phyloP scores from a whole-genome alignment of 2,888 invertebrate species.

The Orthosia gracilis region DNA sequence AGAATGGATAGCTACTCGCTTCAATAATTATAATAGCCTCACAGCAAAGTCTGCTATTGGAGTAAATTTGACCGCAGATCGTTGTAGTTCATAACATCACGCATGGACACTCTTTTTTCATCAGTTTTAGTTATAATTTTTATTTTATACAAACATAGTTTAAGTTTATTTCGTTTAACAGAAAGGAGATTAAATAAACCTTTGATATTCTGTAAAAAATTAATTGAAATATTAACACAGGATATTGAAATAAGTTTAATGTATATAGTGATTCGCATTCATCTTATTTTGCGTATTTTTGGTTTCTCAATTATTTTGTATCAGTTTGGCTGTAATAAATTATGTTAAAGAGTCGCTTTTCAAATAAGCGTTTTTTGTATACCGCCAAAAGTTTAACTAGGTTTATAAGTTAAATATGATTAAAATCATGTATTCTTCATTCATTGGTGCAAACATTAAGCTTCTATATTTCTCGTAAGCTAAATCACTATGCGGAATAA shows the following conservation, averaged over 20 bases:
- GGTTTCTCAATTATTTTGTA: background rate
- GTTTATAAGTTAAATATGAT: no score
- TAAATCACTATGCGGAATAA: no score
- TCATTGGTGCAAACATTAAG: background rate
- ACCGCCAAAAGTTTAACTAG: background rate
- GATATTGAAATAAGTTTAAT: background rate
- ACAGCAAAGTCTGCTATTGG: constrained; percentile 18
- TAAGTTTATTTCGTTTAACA: background rate
- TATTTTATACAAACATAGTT: no score
- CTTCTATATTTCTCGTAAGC: no score
- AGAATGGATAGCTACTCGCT: constrained; percentile 24
- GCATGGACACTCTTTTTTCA: no score
- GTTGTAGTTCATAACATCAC: background rate
- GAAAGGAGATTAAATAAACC: background rate
- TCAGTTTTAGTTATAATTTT: no score
- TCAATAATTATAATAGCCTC: constrained; percentile 48
- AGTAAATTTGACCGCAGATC: constrained; percentile 4
- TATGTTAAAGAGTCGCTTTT: background rate
- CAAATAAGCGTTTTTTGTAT: background rate
- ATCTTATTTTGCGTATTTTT: background rate
- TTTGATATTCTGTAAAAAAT: background rate
- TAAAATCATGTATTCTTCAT: background rate
- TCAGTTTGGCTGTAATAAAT: background rate
- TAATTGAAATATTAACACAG: background rate
- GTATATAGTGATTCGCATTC: background rate